Evolutionary conservation across 2,888 invertebrate species (phyloP), one percentile per base, ranked within the genome.

Genomic region (Timandra comae): DNA sequence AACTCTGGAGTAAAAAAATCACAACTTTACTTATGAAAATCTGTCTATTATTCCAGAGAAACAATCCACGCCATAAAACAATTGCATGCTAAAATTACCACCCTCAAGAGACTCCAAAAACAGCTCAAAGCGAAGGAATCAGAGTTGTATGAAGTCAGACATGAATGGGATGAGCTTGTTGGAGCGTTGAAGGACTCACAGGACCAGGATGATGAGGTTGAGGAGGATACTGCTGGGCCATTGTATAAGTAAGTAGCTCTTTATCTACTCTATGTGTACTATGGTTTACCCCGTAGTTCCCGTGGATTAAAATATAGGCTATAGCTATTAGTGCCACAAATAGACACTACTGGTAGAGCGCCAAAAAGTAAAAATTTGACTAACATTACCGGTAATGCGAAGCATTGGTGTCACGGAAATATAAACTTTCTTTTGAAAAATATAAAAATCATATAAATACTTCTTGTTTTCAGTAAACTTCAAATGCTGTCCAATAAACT

Each of bases 111-210:
- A 0, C 16, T 72, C 0, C 55, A 70, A 2, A 9, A 22, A 0
- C 2, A 63, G 0, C 38, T 72, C 0, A 48, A 42, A 0, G 62
- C 69, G 33, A 67, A 52, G 8, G 62, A 74, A 19, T 35, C 44
- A 0, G 53, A 70, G 2, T 33, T 65, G 1, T 39, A 47, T 0
- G 37, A 39, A 0, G 45, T 58, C 0, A 49, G 63, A 8, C 27
- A 33, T 2, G 54, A 60, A 9, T 82, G 79, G 81, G 67, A 76
- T 8, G 12, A 20, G 1, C 57, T 55, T 1, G 21, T 76, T 0
- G 50, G 46, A 0, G 47, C 50, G 7, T 33, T 81, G 12, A 45
- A 62, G 7, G 61, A 66, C 0, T 39, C 54, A 12, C 50, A 49
- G 10, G 36, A 34, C 0, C 36, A 31, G 0, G 16, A 32, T 0